Base-by-base conservation (phyloP, 2,888 invertebrate genomes). In the Alsophila aescularia region DNA sequence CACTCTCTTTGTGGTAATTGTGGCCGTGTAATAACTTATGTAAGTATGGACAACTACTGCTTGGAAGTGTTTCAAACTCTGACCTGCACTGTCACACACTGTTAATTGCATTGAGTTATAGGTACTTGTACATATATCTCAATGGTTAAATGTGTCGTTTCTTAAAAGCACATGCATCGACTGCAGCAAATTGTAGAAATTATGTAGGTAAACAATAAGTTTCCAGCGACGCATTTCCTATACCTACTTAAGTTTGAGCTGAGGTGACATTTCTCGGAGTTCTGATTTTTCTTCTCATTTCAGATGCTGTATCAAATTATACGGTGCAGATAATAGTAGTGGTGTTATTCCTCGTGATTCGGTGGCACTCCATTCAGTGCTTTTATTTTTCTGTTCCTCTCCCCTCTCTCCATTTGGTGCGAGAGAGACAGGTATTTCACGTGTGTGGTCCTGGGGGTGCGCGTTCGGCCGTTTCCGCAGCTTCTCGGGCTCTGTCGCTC, bases 361-460 rank as follows among this genome's bases (percentile, higher is more conserved):
- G 69, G 78, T 81, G 75, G 77, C 77, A 77, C 75, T 76, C 69
- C 87, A 89, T 88, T 88, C 83, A 89, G 80, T 83, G 84, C 79
- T 85, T 85, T 89, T 90, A 88, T 90, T 89, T 88, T 87, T 79
- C 74, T 73, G 72, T 60, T 69, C 64, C 76, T 70, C 79, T 79
- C 76, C 76, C 79, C 76, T 75, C 75, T 66, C 74, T 77, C 72
- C 75, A 55, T 72, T 69, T 62, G 64, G 79, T 74, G 73, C 67
- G 82, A 90, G 76, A 48, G 81, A 81, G 88, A 90, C 42, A 66
- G 79, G 57, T 24, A 66, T 67, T 77, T 82, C 73, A 85, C 87
- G 89, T 89, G 90, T 90, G 90, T 91, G 90, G 90, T 90, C 91
- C 82, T 67, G 51, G 76, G 75, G 75, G 69, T 70, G 66, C 65